phyloP scores from a whole-genome alignment of 2,797 vertebrate genomes.

The Alauda arvensis region DNA sequence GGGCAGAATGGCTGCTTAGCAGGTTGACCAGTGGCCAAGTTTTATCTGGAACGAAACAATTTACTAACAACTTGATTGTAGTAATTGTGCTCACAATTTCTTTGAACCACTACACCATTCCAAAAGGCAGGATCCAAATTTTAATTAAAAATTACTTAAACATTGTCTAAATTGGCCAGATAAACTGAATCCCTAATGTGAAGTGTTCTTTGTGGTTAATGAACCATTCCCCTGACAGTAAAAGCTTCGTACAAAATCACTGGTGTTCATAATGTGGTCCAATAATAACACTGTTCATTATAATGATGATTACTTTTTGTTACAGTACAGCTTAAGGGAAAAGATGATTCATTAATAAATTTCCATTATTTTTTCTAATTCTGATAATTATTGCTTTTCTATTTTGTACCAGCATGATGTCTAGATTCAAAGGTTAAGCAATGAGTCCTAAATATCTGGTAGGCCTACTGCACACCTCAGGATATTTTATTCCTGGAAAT shows the following conservation, averaged over 20 bases:
- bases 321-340: background rate
- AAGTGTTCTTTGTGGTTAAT: slow-evolving; percentile 50
- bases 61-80: background rate
- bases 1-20: background rate
- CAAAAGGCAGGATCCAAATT: slow-evolving; percentile 29
- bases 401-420: slow-evolving; percentile 33
- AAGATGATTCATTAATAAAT: slow-evolving; percentile 61
- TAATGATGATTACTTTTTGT: slow-evolving; percentile 40
- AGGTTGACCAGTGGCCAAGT: background rate
- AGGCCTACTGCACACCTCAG: background rate
- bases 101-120: background rate
- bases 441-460: background rate
- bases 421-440: slow-evolving; percentile 35
- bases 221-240: slow-evolving; percentile 29
- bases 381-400: slow-evolving; percentile 53
- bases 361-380: slow-evolving; percentile 64
- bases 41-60: slow-evolving; percentile 21
- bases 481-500: slow-evolving; percentile 1
- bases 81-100: slow-evolving; percentile 10
- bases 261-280: slow-evolving; percentile 36
- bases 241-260: slow-evolving; percentile 21
- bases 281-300: slow-evolving; percentile 40
- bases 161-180: slow-evolving; percentile 44
- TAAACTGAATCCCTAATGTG: slow-evolving; percentile 29
- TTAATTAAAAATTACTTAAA: slow-evolving; percentile 65